Conservation (phyloP, 2,888 invertebrate genomes). For the Laothoe populi region DNA sequence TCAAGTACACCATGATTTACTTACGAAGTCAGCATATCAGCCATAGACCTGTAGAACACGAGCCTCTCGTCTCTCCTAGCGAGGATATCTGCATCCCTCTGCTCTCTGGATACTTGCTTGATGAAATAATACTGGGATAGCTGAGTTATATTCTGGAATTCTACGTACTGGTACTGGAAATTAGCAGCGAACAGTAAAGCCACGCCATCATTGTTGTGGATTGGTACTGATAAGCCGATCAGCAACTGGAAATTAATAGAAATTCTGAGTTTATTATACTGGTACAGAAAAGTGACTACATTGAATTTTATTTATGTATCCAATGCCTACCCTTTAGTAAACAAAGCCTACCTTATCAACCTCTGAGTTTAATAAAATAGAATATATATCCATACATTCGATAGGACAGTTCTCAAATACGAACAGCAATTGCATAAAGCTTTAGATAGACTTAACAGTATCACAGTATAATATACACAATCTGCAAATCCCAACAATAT, state of each 20-base stretch:
- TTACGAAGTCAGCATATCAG: slow-evolving; percentile 65
- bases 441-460: no score
- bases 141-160: slow-evolving; percentile 79
- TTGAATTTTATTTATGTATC: no score
- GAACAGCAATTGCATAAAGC: no score
- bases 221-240: slow-evolving; percentile 84
- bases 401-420: no score
- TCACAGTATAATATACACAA: no score
- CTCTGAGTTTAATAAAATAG: no score
- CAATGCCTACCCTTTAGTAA: no score
- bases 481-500: no score
- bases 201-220: slow-evolving; percentile 80
- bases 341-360: no score
- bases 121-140: slow-evolving; percentile 79
- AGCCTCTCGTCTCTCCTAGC: slow-evolving; percentile 66
- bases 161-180: slow-evolving; percentile 87
- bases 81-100: slow-evolving; percentile 61
- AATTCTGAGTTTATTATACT: no score
- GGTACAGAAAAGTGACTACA: no score
- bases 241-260: slow-evolving; percentile 80
- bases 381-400: no score
- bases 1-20: slow-evolving; percentile 39
- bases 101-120: slow-evolving; percentile 67
- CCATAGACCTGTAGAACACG: slow-evolving; percentile 65
- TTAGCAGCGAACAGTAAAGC: slow-evolving; percentile 85